Percentiles rank a stretch among this genome's conserved stretches.
Evolutionary conservation across 2,888 invertebrate genomes (phyloP).

Genomic region (Beris morrisii): DNA sequence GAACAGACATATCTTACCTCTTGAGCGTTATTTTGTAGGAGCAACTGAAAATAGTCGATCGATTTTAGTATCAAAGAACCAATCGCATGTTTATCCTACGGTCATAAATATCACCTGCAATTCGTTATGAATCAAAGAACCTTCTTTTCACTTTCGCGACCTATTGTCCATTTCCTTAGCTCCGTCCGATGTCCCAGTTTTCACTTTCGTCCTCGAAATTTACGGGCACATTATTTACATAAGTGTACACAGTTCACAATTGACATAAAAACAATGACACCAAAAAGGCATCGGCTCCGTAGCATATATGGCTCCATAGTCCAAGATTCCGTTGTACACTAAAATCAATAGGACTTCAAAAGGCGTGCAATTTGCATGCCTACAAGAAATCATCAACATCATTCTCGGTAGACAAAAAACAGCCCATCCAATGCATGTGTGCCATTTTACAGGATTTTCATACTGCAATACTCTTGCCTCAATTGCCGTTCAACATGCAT

Average conservation of each 20-base stretch:
- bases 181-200: constrained; percentile 18
- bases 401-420: background rate
- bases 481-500: constrained; percentile 24
- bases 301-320: background rate
- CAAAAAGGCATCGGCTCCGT: background rate
- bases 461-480: background rate
- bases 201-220: constrained; percentile 17
- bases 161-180: constrained; percentile 1
- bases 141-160: background rate
- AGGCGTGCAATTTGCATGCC: constrained; percentile 11
- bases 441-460: background rate
- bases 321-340: constrained; percentile 6
- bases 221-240: background rate
- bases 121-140: too few species aligned
- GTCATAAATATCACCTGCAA: too few species aligned
- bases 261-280: background rate
- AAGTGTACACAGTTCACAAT: background rate
- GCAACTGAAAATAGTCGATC: too few species aligned
- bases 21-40: too few species aligned
- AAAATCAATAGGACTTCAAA: constrained; percentile 16
- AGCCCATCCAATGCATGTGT: background rate
- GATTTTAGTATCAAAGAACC: too few species aligned
- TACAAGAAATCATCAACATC: background rate
- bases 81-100: too few species aligned
- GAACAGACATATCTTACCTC: too few species aligned